These are phyloP conservation scores for Acanthosoma haemorrhoidale DNA, from an alignment of 2,888 invertebrate genomes.

Conservation along the genomic window DNA sequence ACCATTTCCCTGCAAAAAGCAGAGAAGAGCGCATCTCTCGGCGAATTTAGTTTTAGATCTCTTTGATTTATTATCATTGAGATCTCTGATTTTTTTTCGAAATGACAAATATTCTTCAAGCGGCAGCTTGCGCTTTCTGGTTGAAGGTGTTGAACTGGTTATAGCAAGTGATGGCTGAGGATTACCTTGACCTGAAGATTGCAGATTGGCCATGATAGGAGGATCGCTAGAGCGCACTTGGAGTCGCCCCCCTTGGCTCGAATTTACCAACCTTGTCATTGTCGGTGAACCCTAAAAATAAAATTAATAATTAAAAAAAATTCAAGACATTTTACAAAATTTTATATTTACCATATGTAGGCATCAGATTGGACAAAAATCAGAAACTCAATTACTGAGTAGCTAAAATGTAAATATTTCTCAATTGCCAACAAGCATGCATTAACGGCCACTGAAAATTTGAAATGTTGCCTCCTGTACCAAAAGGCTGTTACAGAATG, in stretches of 20 bases:
- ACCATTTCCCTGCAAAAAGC: slow-evolving; percentile 78
- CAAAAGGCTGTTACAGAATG: no score
- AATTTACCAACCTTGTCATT: slow-evolving; percentile 37
- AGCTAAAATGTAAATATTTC: no score
- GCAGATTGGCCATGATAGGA: slow-evolving; percentile 31
- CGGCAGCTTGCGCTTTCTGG: slow-evolving; percentile 32
- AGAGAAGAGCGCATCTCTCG: slow-evolving; percentile 76
- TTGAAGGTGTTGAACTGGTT: not conserved
- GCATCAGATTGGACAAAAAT: no score
- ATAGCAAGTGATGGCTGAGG: slow-evolving; percentile 9
- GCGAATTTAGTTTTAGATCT: slow-evolving; percentile 53
- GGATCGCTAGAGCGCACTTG: slow-evolving; percentile 29
- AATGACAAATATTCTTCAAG: slow-evolving; percentile 30
- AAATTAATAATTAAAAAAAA: not conserved
- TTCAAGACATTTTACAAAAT: not conserved
- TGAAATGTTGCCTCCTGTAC: no score
- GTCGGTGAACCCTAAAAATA: slow-evolving; percentile 33
- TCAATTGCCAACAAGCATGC: no score
- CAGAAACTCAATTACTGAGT: no score
- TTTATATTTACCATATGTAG: no score
- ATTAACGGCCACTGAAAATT: no score
- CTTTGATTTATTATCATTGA: slow-evolving; percentile 34
- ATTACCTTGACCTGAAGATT: slow-evolving; percentile 17
- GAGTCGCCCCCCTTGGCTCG: slow-evolving; percentile 38
- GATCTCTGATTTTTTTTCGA: slow-evolving; percentile 33